Percentiles rank a stretch among this genome's conserved stretches.
phyloP scores from a whole-genome alignment of 2,888 invertebrate genomes.

The Syrista parreyssii region DNA sequence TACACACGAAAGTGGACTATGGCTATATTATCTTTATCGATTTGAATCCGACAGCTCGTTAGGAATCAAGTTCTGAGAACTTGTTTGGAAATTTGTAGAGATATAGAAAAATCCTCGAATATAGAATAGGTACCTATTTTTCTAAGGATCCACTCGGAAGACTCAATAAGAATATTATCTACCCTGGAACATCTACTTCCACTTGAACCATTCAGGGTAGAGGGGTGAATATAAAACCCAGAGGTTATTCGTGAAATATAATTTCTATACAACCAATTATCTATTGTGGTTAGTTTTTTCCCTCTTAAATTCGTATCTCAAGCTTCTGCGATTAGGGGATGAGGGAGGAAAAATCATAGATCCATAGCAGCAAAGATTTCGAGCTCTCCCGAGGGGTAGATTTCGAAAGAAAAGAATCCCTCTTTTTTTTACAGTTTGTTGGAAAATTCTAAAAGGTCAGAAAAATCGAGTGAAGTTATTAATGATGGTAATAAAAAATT shows the following conservation, averaged over 20 bases:
- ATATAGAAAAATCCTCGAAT: background rate
- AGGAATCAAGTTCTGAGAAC: background rate
- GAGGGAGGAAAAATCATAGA: background rate
- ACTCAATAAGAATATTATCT: background rate
- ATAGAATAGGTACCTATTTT: background rate
- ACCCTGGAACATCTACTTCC: background rate
- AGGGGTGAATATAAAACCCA: background rate
- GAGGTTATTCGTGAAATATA: slow-evolving; percentile 2
- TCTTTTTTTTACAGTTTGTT: background rate
- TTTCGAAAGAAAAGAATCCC: background rate
- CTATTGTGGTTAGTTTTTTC: slow-evolving; percentile 10
- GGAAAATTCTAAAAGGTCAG: background rate
- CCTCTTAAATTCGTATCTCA: slow-evolving; percentile 11
- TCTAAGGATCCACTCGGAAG: background rate
- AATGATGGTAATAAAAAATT: background rate
- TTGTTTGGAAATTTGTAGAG: background rate
- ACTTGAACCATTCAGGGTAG: background rate
- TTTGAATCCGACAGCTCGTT: background rate
- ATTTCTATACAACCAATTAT: slow-evolving; percentile 22
- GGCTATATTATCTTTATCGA: background rate
- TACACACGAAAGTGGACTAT: background rate
- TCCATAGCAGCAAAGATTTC: background rate
- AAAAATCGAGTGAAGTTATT: background rate
- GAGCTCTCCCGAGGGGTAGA: background rate
- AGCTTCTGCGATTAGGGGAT: background rate